Base-by-base conservation (phyloP, 2,113 vertebrate genomes). In the Oenanthe melanoleuca region DNA sequence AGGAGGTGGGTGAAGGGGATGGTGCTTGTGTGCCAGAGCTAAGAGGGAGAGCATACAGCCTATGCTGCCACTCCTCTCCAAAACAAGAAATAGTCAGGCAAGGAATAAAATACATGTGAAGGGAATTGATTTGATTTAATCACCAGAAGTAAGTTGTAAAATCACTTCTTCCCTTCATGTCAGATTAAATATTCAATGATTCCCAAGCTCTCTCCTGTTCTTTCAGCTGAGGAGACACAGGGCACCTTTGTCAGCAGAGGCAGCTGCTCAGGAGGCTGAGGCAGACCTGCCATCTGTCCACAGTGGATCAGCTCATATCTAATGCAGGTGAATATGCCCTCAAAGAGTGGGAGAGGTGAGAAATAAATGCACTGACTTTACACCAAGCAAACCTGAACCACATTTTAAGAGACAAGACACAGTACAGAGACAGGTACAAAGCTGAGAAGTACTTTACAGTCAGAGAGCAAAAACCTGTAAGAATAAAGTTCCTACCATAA, bases 151-250 rank as follows among this genome's bases (percentile, higher is more conserved):
- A 94, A 96, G 55, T 34, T 94, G 55, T 85, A 96, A 96, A 97
- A 92, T n/a, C 24, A 85, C 61, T 96, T 85, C 40, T 80, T 93
- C 61, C 20, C 23, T 78, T 97, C 74, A 73, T 87, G 37, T 95
- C 50, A 59, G 57, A 95, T 96, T 38, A 98, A 97, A 97, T 95
- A 97, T 94, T 96, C 93, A 95, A 55, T 56, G 87, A 24, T 75
- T 77, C 67, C 44, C 64, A 66, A 95, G 26, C 12, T 18, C 14
- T n/a, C 47, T 93, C 61, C 60, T 94, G 44, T 75, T 93, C 74
- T 96, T 95, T 86, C 86, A 92, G 67, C 87, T 84, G 47, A 85
- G 66, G 59, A 94, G 73, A 93, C 75, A 73, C n/a, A 42, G 70
- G 95, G 80, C 64, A 53, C 73, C 74, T 93, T 91, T 94, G 92